phyloP scores from a whole-genome alignment of 2,797 vertebrate genomes.

The Alca torda region DNA sequence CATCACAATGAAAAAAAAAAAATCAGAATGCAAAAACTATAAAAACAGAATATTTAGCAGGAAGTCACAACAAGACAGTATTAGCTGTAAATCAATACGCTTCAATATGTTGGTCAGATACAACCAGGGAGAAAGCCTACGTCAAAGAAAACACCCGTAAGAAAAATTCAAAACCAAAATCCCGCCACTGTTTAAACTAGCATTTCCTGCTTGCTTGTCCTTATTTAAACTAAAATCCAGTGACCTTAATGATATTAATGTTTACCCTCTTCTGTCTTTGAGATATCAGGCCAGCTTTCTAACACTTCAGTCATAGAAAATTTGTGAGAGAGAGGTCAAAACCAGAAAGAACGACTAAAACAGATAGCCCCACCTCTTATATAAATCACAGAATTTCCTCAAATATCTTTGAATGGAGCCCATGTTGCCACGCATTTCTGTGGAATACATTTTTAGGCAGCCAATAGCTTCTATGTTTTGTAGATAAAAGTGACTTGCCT shows the following conservation, averaged over 20 bases:
- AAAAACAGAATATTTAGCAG: not conserved
- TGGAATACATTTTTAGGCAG: not conserved
- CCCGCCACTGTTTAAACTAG: not conserved
- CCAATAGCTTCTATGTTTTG: not conserved
- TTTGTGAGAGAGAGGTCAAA: not conserved
- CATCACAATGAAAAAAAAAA: not conserved
- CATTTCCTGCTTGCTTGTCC: not conserved
- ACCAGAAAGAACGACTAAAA: not conserved
- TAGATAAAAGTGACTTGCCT: slow-evolving; percentile 77
- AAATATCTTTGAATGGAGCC: not conserved
- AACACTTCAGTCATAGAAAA: not conserved
- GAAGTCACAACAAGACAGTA: not conserved
- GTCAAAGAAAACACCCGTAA: not conserved
- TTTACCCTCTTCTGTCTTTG: not conserved
- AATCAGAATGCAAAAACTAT: not conserved
- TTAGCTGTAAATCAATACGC: not conserved
- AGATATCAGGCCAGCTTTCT: not conserved
- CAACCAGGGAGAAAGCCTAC: not conserved
- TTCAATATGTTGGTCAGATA: not conserved
- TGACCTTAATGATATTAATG: not conserved
- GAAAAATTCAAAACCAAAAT: not conserved
- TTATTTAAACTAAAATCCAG: not conserved
- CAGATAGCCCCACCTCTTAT: not conserved
- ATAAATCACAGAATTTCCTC: not conserved
- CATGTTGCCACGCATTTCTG: not conserved